Evolutionary conservation across 2,888 invertebrate species (phyloP).

Genomic region (Archaeoteleia sp.): DNA sequence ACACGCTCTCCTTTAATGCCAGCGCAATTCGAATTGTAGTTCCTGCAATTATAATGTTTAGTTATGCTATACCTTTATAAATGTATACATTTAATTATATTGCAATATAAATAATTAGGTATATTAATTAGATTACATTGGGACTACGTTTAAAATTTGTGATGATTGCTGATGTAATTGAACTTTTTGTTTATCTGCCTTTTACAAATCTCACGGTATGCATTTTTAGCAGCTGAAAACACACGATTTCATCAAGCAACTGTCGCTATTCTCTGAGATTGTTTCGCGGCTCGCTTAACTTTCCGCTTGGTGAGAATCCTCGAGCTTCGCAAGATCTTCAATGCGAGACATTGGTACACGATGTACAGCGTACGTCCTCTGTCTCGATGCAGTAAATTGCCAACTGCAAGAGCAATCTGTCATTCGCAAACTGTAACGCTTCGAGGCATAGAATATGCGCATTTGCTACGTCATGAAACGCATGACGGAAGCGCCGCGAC

Average conservation of each 20-base stretch:
- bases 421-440: slow-evolving; percentile 52
- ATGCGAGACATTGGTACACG: slow-evolving; percentile 51
- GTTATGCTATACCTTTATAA: too few species aligned
- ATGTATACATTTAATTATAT: too few species aligned
- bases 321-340: slow-evolving; percentile 48
- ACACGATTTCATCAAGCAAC: slow-evolving; percentile 44
- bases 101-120: too few species aligned
- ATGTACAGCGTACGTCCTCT: slow-evolving; percentile 49
- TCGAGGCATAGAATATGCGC: slow-evolving; percentile 52
- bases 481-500: slow-evolving; percentile 46
- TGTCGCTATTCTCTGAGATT: slow-evolving; percentile 33
- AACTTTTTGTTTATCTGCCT: too few species aligned
- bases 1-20: too few species aligned
- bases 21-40: too few species aligned
- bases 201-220: too few species aligned
- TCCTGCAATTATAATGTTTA: too few species aligned
- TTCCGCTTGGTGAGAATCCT: slow-evolving; percentile 50
- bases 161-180: too few species aligned
- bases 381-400: slow-evolving; percentile 53
- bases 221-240: slow-evolving; percentile 19
- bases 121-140: too few species aligned
- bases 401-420: slow-evolving; percentile 54
- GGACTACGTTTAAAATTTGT: too few species aligned
- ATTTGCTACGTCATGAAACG: slow-evolving; percentile 53
- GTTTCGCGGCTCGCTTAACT: slow-evolving; percentile 54